Base-by-base conservation (phyloP, 2,888 invertebrate species). In the Branchellion lobata region DNA sequence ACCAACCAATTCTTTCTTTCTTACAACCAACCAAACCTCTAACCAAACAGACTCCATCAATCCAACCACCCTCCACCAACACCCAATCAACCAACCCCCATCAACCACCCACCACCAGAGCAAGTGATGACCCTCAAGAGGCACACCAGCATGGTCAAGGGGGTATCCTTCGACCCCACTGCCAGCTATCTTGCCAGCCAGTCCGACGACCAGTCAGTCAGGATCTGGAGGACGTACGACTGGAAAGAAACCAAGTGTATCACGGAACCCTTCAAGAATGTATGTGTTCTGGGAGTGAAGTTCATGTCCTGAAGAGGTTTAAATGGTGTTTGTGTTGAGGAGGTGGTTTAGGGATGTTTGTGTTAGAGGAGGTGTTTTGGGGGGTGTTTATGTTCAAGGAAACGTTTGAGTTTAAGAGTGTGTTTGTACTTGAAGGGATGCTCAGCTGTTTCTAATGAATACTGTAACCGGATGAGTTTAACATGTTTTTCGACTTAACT, bases 131-230 rank as follows among this genome's bases (percentile, higher is more conserved):
- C 93, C 14, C 89, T 98, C 14, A 93, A 92, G 84, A 96, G 95
- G 0, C 98, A 99, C 83, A 86, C 86, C 68, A 95, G 96, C 0
- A 90, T 97, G 83, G 97, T 98, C 1, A 97, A 98, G 89, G 99
- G 99, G 8, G 93, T 99, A 0, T 92, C 96, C 2, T 99, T 98
- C 97, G 99, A 99, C 89, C 99, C 99, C 0, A 93, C 96, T 71
- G 98, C 98, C 0, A 96, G 96, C 88, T 98, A 95, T 87, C 88
- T 99, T 80, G 96, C 98, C 0, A 94, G 96, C 51, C 97, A 89
- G 87, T 95, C 96, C 0, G 97, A 97, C 87, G 98, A 98, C 87
- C 94, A 94, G 85, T 93, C 94, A 24, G 88, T 99, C 31, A 90
- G 94, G 85, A 92, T 99, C 1, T 83, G 99, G 99, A 91, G 95